Base-by-base conservation (phyloP, 2,888 invertebrate genomes). In the Pachycephus smyrnensis region DNA sequence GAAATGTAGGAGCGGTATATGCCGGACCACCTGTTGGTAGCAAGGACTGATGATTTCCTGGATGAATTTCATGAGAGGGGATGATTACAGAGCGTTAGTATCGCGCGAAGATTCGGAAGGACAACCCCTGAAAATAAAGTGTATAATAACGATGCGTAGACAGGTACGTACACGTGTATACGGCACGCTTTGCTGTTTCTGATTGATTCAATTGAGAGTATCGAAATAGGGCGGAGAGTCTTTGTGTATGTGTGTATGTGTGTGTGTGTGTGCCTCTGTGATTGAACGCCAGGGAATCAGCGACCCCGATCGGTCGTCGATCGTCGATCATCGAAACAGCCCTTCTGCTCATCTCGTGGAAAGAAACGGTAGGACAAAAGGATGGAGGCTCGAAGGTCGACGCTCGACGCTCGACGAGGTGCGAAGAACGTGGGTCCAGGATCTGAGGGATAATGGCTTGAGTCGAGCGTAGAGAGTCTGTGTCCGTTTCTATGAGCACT, bases 141-240 rank as follows among this genome's bases (percentile, higher is more conserved):
- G 84, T 88, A 88, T 86, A 84, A 88, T 89, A 90, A 89, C 89
- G 88, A 90, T 90, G 87, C 89, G 90, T 90, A 89, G 88, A 82
- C 82, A 88, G 86, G 87, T 90, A 90, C 90, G 90, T 90, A 90
- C 90, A 89, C 88, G 87, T 88, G 81, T 87, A 86, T 80, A 76
- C 84, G 83, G 84, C 87, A 85, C 87, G 85, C 84, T 87, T 83
- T 87, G 84, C 80, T 85, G 81, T 78, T 76, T 78, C 78, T 76
- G 76, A 55, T 55, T 55, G 23, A 23, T 55, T 23, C 9, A 55
- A 55, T 9, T 23, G 55, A 55, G 55, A 78, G 78, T 76, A 78
- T 69, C 77, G 74, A 75, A 75, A 77, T 36, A 69, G 75, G 33
- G 40, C 31, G 76, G 76, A 30, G 68, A 30, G 68, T 11, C 33